These are phyloP conservation scores for Nesospiza acunhae DNA, from an alignment of 2,113 vertebrate genomes.

Conservation along the genomic window DNA sequence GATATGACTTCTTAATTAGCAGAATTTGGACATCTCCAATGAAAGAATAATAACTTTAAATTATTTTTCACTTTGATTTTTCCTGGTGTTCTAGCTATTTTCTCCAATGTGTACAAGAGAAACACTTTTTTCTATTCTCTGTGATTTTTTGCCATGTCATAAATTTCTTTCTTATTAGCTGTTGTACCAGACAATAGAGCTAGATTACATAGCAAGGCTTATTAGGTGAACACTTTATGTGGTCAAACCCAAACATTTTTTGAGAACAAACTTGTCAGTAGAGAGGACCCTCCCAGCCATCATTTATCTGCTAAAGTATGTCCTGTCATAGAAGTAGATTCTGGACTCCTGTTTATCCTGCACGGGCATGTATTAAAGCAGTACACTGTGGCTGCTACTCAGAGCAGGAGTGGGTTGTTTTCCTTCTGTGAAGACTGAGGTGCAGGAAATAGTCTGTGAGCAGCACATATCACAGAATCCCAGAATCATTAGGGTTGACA, in stretches of 20 bases:
- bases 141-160: neutral
- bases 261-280: neutral
- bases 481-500: neutral
- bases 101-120: neutral
- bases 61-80: neutral
- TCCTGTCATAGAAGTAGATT: neutral
- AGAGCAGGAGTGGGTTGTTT: neutral
- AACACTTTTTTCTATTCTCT: neutral
- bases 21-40: neutral
- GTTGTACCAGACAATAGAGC: neutral
- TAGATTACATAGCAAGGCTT: neutral
- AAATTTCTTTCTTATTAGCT: neutral
- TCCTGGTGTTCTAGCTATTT: neutral
- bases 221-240: neutral
- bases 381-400: neutral
- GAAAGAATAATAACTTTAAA: neutral
- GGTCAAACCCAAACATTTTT: neutral
- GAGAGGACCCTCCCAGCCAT: neutral
- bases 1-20: neutral
- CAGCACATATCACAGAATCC: neutral
- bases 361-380: fast-evolving
- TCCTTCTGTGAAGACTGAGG: neutral
- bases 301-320: neutral
- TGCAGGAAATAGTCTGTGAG: neutral
- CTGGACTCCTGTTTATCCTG: neutral